These are phyloP conservation scores for Leptobrachium ailaonicum DNA, from an alignment of 2,113 vertebrate species.

Conservation along the genomic window DNA sequence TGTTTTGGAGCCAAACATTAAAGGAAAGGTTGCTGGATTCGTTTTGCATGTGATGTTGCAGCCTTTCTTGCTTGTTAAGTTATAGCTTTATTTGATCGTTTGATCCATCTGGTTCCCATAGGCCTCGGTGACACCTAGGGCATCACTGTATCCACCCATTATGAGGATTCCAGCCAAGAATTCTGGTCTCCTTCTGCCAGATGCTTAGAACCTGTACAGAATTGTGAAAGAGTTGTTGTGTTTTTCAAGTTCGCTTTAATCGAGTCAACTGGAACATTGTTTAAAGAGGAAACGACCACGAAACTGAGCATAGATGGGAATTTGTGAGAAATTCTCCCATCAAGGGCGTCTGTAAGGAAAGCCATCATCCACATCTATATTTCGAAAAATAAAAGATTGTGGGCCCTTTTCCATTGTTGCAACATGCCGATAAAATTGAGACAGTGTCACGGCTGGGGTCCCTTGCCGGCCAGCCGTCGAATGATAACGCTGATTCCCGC, in stretches of 20 bases:
- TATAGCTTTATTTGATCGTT: conserved; percentile 57
- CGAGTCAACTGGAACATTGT: conserved; percentile 18
- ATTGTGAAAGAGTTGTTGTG: conserved; percentile 49
- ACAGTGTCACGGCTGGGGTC: no score
- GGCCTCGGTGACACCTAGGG: conserved; percentile 54
- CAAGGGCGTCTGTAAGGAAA: no score
- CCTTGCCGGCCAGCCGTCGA: no score
- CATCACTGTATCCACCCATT: conserved; percentile 57
- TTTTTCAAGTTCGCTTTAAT: conserved; percentile 44
- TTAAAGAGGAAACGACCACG: no score
- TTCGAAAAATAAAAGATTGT: no score
- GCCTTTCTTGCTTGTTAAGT: conserved; percentile 53
- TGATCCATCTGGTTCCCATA: conserved; percentile 52
- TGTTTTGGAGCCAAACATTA: not conserved
- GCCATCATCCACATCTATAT: no score
- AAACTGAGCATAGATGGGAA: no score
- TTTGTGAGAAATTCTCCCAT: no score
- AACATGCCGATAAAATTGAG: no score
- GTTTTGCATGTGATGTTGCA: not conserved
- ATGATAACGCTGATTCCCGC: no score
- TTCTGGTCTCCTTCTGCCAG: conserved; percentile 53
- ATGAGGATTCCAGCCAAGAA: conserved; percentile 53
- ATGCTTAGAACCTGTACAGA: conserved; percentile 51
- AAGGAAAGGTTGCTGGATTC: not conserved
- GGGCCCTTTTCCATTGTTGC: no score